A percentile compares a stretch with the other conserved stretches of the same genome.
phyloP scores from a whole-genome alignment of 2,113 vertebrate genomes.

The Scytalopus superciliaris region DNA sequence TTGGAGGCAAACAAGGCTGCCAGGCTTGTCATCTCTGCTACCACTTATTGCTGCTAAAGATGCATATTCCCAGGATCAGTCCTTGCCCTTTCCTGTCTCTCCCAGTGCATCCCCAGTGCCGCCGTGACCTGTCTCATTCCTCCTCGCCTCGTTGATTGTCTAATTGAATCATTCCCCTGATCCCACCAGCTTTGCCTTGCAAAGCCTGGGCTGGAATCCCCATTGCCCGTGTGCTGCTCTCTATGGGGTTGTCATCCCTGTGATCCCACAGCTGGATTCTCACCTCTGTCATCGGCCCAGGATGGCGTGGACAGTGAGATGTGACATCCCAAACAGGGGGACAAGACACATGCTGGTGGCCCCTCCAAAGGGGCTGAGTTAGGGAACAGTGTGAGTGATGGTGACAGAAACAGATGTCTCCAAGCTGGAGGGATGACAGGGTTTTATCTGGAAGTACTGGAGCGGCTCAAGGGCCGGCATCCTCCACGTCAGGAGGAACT shows the following conservation, averaged over 20 bases:
- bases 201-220: not conserved
- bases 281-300: not conserved
- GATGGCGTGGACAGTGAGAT: not conserved
- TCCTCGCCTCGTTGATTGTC: not conserved
- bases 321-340: fast-evolving
- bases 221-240: not conserved
- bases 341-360: not conserved
- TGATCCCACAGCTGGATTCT: not conserved
- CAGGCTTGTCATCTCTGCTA: not conserved
- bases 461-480: not conserved
- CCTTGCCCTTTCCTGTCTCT: not conserved
- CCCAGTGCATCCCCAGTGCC: not conserved
- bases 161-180: not conserved
- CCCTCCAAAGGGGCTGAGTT: not conserved
- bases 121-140: fast-evolving
- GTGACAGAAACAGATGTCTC: not conserved
- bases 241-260: fast-evolving
- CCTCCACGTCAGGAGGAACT: not conserved
- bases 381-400: fast-evolving
- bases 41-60: fast-evolving
- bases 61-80: not conserved
- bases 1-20: fast-evolving
- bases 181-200: not conserved
- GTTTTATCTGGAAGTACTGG: not conserved
- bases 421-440: not conserved